Base-by-base conservation (phyloP, 2,888 invertebrate species). In the Yponomeuta plumbellus region DNA sequence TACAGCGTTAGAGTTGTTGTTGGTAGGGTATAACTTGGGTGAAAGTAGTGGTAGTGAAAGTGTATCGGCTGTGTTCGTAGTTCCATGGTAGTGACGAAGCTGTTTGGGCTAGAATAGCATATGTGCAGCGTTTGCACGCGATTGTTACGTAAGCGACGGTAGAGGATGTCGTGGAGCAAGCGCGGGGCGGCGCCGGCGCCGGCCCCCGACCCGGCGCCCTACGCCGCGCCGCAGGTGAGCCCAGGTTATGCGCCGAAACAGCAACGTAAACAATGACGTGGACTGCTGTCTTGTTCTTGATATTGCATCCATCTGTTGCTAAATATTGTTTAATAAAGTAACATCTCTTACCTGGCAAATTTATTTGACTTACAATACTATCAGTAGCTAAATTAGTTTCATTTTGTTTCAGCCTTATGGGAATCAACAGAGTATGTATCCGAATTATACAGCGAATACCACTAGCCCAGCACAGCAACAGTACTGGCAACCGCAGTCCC, bases 111-210 rank as follows among this genome's bases (percentile, higher is more conserved):
- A 76, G 73, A 72, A 76, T 72, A 84, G 78, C 88, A 83, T 90
- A 91, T 88, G 90, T 79, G 80, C 81, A 72, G 77, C 72, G 73
- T 69, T 75, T 21, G 40, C 40, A 44, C 44, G 52, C 63, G 63
- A 84, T 87, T 87, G 91, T 91, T 91, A 91, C 88, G 85, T 91
- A 91, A 91, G 84, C 72, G 77, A 77, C 76, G 75, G 75, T 83
- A 84, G 78, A 79, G 75, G 73, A 92, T 92, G 91, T 91, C 91
- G 80, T 92, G 91, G 91, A 87, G 83, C 84, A 88, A 89, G 78
- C 75, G 83, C 73, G 73, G 80, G 77, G 73, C 73, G 74, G 79
- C 69, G 74, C 64, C 67, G 61, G 70, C 78, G 69, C 73, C 79
- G 70, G 88, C 81, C 67, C 83, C 80, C 78, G 73, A 78, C 66